Evolutionary conservation across 2,888 invertebrate genomes (phyloP).

Genomic region (Spicauda simplicius): DNA sequence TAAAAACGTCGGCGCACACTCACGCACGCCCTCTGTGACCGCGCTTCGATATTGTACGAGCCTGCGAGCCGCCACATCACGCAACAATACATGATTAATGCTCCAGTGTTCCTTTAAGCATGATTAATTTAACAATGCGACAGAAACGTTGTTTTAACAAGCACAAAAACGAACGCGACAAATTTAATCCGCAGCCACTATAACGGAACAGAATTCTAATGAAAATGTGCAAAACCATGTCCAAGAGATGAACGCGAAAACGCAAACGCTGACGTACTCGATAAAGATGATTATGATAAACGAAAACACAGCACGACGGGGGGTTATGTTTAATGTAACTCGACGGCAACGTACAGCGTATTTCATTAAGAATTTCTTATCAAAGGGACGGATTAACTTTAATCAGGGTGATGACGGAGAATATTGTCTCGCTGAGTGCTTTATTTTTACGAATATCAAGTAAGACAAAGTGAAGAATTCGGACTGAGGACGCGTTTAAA

Average conservation of each 20-base stretch:
- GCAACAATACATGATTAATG: constrained; percentile 72
- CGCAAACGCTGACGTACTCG: constrained; percentile 64
- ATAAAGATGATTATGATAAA: constrained; percentile 73
- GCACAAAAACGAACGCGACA: constrained; percentile 54
- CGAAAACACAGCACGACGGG: constrained; percentile 69
- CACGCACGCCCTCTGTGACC: constrained; percentile 52
- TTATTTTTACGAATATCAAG: constrained; percentile 26
- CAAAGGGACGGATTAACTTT: constrained; percentile 49
- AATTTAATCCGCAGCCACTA: constrained; percentile 54
- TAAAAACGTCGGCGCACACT: constrained; percentile 53
- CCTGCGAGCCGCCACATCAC: constrained; percentile 39
- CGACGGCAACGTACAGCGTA: constrained; percentile 52
- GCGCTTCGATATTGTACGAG: constrained; percentile 39
- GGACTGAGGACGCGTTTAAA: constrained; percentile 14
- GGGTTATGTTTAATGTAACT: constrained; percentile 77
- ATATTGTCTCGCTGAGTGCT: constrained; percentile 37
- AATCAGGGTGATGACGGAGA: constrained; percentile 41
- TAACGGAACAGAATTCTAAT: constrained; percentile 47
- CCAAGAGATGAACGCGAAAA: constrained; percentile 49
- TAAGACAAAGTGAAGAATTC: constrained; percentile 29
- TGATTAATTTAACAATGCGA: constrained; percentile 67
- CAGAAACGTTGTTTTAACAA: constrained; percentile 51
- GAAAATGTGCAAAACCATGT: background rate
- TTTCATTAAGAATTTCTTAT: constrained; percentile 66
- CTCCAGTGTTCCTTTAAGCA: constrained; percentile 56